phyloP scores from a whole-genome alignment of 2,797 vertebrate genomes.

The Cheirogaleus major region DNA sequence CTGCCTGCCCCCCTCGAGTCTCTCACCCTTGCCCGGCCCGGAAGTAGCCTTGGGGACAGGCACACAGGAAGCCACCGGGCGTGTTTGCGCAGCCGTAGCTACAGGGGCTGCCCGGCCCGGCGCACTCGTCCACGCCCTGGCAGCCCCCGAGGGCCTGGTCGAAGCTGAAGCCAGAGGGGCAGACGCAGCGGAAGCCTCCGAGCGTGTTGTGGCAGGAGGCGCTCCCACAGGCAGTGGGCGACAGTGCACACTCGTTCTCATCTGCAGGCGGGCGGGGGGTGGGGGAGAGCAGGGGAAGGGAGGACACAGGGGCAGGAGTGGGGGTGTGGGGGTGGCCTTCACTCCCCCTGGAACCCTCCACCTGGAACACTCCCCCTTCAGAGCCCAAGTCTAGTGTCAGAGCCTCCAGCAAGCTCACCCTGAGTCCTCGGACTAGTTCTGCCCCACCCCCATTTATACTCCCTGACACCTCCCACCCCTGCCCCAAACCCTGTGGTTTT shows the following conservation, averaged over 20 bases:
- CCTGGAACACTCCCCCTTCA: not conserved
- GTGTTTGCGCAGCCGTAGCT: constrained; percentile 92
- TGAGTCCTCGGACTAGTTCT: not conserved
- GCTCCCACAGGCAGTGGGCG: constrained; percentile 85
- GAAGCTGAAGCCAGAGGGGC: constrained; percentile 91
- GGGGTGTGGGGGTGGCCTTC: not conserved
- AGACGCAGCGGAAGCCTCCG: constrained; percentile 91
- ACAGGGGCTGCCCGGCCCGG: constrained; percentile 85
- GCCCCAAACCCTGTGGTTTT: not conserved
- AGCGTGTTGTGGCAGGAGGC: constrained; percentile 92
- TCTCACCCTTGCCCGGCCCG: constrained; percentile 95
- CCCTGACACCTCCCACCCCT: not conserved
- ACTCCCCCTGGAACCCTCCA: not conserved
- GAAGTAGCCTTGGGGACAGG: constrained; percentile 93
- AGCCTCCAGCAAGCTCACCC: not conserved
- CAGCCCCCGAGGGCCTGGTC: constrained; percentile 87
- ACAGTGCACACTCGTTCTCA: constrained; percentile 89
- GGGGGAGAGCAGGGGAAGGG: not conserved
- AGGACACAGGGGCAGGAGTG: accelerated
- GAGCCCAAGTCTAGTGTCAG: not conserved
- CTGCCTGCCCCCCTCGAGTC: not conserved
- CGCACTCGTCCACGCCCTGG: constrained; percentile 91
- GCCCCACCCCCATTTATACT: no score
- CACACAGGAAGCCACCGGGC: constrained; percentile 90
- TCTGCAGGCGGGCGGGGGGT: constrained; percentile 82